Base-by-base conservation (phyloP, 2,888 invertebrate genomes). In the Lasioglossum calceatum region DNA sequence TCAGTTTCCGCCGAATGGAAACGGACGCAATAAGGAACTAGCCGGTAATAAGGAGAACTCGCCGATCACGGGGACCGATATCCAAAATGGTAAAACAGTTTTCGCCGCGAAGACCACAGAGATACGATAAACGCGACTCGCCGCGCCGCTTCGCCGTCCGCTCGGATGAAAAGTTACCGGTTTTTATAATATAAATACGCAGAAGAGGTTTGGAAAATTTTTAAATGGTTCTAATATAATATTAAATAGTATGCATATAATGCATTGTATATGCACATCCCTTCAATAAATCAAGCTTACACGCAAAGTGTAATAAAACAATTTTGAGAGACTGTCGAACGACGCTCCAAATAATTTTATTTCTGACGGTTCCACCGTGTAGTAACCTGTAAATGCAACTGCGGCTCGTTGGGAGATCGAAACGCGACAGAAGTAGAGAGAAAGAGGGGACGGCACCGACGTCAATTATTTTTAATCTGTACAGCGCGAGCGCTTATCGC, bases 51-150 rank as follows among this genome's bases (percentile, higher is more conserved):
- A 84, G 70, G 77, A 72, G 64, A 10, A 12, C n/a, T 54, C 75
- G 58, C 54, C 64, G 87, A 87, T 85, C 84, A 85, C 64, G 83
- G 78, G 47, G 54, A 12, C 23, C 79, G 88, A 88, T 88, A 88
- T 87, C 88, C 88, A 79, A 88, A 88, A 87, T 81, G 79, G 88
- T 84, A 84, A 86, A 86, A 86, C 78, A 72, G 72, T 86, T 88
- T 88, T 78, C 82, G 39, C 75, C 44, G 44, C 70, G 67, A n/a
- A 14, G 36, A 27, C 47, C 14, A 44, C 19, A 36, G 19, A 74
- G 87, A 85, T 84, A 47, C 44, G 27, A 88, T 88, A 84, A 76
- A 77, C 36, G 70, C 67, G 47, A 36, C 67, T 36, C 67, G 67
- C 32, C 2, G 23, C 67, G 67, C 32, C 2, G 23, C 8, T 32